Evolutionary conservation across 2,888 invertebrate species (phyloP), one percentile per base, ranked within the genome.

Genomic region (Cepaea hortensis): DNA sequence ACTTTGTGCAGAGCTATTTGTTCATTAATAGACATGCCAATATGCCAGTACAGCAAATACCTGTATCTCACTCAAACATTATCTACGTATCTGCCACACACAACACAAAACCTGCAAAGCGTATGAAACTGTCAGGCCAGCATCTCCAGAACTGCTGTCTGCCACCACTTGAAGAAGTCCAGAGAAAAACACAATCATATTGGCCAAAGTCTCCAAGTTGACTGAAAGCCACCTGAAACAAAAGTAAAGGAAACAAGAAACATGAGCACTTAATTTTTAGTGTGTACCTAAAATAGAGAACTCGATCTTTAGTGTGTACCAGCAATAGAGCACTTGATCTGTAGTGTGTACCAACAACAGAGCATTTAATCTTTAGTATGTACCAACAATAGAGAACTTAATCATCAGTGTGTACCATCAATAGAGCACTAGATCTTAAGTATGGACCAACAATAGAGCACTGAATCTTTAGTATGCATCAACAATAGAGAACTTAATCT

Each of bases 61-160:
- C 18, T 15, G 65, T 35, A 35, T 35, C 35, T 35, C 35, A 35
- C 35, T 35, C 35, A 35, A 35, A 35, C 35, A 35, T 35, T 35
- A 35, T 35, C 35, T 35, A 35, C 35, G 35, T 35, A 46, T 23
- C 35, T 11, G 72, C 18, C 50, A 50, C 84, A 65, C 20, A 48
- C 3, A 4, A 50, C 48, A 6, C 6, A n/a, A 13, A 13, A 92
- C 92, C 92, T 93, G 92, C 9, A 93, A 89, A 23, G 93, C 93
- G 84, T 93, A 93, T 15, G 92, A 92, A 50, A 94, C 90, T 0
- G 93, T 92, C 35, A 94, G 90, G 3, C 93, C 93, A 15, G 93
- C 93, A 11, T 92, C 81, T 20, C 87, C 91, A 11, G 93, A 77
- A 5, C 89, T 88, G 18, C 88, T 88, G 3, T 91, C 90, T 11